A percentile compares a stretch with the other conserved stretches of the same genome.
Conservation (phyloP, 2,888 invertebrate species). For the Zootermopsis nevadensis region DNA sequence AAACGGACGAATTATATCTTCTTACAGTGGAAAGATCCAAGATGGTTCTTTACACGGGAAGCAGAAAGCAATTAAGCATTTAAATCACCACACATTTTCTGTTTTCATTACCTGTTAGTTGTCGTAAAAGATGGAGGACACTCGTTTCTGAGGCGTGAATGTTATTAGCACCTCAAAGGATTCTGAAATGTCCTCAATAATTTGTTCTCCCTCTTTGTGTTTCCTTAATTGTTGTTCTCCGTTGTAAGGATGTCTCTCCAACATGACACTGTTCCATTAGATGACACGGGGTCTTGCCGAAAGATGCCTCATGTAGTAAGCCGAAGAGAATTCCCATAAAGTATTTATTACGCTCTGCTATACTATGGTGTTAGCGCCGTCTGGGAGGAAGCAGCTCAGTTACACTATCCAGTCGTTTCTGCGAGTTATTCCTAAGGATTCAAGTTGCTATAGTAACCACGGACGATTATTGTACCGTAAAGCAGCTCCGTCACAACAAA, state of each 20-base stretch:
- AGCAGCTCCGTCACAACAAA: not conserved
- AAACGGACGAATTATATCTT: no score
- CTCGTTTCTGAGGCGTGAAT: not conserved
- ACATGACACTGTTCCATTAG: not conserved
- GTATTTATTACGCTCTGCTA: slow-evolving; percentile 1
- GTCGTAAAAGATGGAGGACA: not conserved
- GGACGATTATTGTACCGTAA: not conserved
- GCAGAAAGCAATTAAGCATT: not conserved
- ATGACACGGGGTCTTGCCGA: not conserved
- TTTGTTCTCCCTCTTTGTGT: not conserved
- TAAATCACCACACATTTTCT: not conserved
- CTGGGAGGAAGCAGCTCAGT: not conserved
- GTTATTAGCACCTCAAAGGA: not conserved
- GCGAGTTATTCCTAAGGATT: slow-evolving; percentile 8
- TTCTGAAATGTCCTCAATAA: slow-evolving; percentile 6
- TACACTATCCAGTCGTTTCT: not conserved
- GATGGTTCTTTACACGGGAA: not conserved
- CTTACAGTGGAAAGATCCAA: no score
- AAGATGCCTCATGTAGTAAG: not conserved
- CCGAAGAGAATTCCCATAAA: not conserved
- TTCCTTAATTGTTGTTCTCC: slow-evolving; percentile 4
- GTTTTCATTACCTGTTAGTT: not conserved
- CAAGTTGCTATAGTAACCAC: not conserved
- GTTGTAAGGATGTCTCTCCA: slow-evolving; percentile 5
- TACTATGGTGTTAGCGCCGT: not conserved